phyloP scores from a whole-genome alignment of 2,113 vertebrate genomes.

The Sciurus niger region DNA sequence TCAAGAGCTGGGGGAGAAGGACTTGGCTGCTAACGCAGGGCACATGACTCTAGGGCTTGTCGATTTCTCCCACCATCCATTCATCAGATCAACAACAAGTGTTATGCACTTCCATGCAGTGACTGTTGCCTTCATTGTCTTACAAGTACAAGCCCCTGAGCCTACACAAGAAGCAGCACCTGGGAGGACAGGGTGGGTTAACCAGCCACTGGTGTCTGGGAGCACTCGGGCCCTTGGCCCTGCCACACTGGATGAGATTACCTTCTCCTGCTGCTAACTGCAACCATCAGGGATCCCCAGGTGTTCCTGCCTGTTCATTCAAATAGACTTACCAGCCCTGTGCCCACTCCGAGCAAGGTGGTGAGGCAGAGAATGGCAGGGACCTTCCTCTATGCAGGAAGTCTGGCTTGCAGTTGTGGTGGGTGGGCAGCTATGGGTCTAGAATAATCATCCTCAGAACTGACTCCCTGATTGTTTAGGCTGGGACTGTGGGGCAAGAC shows the following conservation, averaged over 20 bases:
- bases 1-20: neutral
- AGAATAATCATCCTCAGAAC: neutral
- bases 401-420: neutral
- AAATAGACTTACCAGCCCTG: neutral
- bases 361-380: neutral
- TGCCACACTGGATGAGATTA: neutral
- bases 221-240: neutral
- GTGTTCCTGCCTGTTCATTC: neutral
- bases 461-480: neutral
- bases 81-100: neutral
- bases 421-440: neutral
- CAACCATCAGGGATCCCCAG: neutral
- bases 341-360: neutral
- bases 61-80: neutral
- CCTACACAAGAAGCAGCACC: neutral
- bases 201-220: neutral
- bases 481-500: neutral
- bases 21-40: neutral
- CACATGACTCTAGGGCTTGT: neutral
- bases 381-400: neutral
- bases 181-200: neutral
- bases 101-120: neutral
- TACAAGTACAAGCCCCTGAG: neutral
- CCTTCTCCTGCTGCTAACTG: neutral
- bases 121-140: neutral